Conservation (phyloP, 2,113 vertebrate species). For the Pristiophorus japonicus region DNA sequence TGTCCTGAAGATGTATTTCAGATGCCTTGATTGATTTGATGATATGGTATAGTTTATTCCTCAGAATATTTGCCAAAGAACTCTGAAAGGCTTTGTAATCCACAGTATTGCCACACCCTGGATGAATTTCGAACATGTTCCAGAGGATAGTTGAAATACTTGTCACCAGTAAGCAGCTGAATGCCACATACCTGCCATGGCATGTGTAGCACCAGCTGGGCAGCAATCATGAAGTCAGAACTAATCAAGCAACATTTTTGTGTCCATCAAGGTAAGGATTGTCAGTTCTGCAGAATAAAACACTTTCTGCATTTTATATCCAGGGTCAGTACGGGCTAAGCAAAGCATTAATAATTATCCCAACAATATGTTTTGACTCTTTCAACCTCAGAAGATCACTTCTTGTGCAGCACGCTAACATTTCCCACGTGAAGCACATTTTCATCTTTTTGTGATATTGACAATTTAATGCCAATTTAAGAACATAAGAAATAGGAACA, state of each 20-base stretch:
- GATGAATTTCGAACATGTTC: neutral
- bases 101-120: neutral
- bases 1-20: slow-evolving; percentile 9
- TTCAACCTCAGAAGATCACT: neutral
- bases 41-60: neutral
- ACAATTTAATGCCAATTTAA: neutral
- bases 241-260: neutral
- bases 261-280: neutral
- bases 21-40: neutral
- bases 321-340: neutral
- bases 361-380: neutral
- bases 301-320: neutral
- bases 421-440: slow-evolving; percentile 7
- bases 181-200: neutral
- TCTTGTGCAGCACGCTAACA: neutral
- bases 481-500: too few relatives aligned
- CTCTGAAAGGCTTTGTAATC: neutral
- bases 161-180: slow-evolving; percentile 4
- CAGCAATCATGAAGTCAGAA: neutral
- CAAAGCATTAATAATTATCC: too few relatives aligned
- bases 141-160: neutral
- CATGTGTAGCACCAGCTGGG: slow-evolving; percentile 12
- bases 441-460: neutral
- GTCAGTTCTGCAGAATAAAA: neutral
- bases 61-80: neutral